Evolutionary conservation across 1,140 invertebrate species (phyloP).

Genomic region (Adoxophyes honmai): DNA sequence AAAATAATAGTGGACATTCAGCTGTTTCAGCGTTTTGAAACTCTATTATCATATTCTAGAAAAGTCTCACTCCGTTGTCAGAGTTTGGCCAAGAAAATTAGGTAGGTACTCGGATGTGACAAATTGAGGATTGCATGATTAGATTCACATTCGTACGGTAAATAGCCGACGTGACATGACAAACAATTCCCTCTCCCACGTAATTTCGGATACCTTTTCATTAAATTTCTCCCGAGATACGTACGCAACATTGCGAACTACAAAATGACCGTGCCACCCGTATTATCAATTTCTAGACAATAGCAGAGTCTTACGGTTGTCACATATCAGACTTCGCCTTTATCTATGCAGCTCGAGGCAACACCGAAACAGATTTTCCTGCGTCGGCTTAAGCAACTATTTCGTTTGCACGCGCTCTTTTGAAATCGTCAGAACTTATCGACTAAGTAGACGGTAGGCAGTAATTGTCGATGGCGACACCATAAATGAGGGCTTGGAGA

Average conservation of each 20-base stretch:
- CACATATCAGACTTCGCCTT: conserved; percentile 2
- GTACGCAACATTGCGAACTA: conserved; percentile 24
- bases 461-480: conserved; percentile 64
- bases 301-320: conserved; percentile 22
- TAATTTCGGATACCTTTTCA: conserved; percentile 21
- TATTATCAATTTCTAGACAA: conserved; percentile 57
- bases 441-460: conserved; percentile 22
- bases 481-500: conserved; percentile 64
- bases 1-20: too few relatives aligned
- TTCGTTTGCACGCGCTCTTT: conserved; percentile 25
- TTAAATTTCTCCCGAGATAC: conserved; percentile 45
- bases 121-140: too few relatives aligned
- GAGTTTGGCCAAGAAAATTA: too few relatives aligned
- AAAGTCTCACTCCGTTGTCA: too few relatives aligned
- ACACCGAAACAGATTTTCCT: conserved; percentile 15
- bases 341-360: conserved; percentile 17
- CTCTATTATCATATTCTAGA: too few relatives aligned
- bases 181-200: not conserved
- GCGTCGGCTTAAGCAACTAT: conserved; percentile 21
- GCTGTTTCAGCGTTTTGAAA: too few relatives aligned
- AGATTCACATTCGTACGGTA: too few relatives aligned
- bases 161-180: too few relatives aligned
- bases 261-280: conserved; percentile 31
- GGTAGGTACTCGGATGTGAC: too few relatives aligned
- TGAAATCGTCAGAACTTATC: conserved; percentile 28